A percentile compares a stretch with the other conserved stretches of the same genome.
phyloP scores from a whole-genome alignment of 2,888 invertebrate species.

The Melinopterus prodromus region DNA sequence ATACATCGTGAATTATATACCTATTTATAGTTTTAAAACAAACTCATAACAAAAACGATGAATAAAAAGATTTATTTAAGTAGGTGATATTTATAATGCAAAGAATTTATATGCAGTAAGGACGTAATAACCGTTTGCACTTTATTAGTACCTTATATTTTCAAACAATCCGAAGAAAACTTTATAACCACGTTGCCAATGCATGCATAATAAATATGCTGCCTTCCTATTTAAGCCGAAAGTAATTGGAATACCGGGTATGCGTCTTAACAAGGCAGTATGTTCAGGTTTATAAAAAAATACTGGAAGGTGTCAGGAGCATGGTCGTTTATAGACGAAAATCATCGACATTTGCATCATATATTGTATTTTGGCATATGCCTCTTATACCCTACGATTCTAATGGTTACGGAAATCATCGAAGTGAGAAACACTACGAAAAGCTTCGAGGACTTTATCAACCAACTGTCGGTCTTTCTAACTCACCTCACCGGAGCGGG shows the following conservation, averaged over 20 bases:
- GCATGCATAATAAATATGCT: not conserved
- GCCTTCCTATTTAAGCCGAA: not conserved
- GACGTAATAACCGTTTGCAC: no score
- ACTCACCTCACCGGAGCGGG: conserved; percentile 9
- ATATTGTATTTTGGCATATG: conserved; percentile 10
- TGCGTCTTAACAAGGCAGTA: not conserved
- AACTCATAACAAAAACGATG: no score
- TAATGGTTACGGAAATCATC: not conserved
- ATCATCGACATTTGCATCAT: not conserved
- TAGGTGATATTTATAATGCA: no score
- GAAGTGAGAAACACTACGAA: conserved; percentile 1
- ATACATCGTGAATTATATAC: no score
- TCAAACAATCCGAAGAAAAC: not conserved
- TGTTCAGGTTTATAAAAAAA: not conserved
- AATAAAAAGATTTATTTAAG: no score
- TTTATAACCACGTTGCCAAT: not conserved
- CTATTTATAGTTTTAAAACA: no score
- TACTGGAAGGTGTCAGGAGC: conserved; percentile 1
- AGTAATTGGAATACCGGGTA: not conserved
- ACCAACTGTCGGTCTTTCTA: conserved; percentile 13
- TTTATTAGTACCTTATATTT: not conserved
- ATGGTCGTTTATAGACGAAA: conserved; percentile 7
- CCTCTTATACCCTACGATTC: not conserved
- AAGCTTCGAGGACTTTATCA: conserved; percentile 9
- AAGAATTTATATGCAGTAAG: no score